Percentiles rank a stretch among this genome's conserved stretches.
phyloP scores from a whole-genome alignment of 2,113 vertebrate species.

The Ascaphus truei region DNA sequence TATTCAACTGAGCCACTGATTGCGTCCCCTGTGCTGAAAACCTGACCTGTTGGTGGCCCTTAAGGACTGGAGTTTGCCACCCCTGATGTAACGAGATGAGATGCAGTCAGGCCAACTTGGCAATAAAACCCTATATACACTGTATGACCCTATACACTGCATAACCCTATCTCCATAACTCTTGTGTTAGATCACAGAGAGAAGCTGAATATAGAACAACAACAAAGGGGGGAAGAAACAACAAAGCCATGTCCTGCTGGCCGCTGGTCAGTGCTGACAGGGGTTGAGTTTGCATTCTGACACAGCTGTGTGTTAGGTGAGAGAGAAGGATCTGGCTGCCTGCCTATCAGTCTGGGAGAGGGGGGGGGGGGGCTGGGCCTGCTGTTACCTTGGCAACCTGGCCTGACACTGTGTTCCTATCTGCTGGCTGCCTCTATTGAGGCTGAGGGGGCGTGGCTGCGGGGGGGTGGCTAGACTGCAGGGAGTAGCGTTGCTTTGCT shows the following conservation, averaged over 20 bases:
- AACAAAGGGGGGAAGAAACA: too few relatives aligned
- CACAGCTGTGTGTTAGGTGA: constrained; percentile 12
- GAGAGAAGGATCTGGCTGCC: constrained; percentile 1
- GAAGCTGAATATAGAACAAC: too few relatives aligned
- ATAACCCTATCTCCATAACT: too few relatives aligned
- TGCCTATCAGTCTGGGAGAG: constrained; percentile 18
- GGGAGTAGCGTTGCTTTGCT: neutral
- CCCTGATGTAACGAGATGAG: too few relatives aligned
- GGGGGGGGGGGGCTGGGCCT: neutral
- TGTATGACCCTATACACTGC: too few relatives aligned
- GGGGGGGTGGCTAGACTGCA: neutral
- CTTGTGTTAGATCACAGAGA: too few relatives aligned
- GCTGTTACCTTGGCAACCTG: constrained; percentile 10
- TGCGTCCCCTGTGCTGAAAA: too few relatives aligned
- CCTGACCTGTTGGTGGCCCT: too few relatives aligned
- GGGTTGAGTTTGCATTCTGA: neutral
- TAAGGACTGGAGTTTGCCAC: too few relatives aligned
- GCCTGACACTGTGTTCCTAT: constrained; percentile 9
- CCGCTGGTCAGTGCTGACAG: neutral
- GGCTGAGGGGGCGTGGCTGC: neutral
- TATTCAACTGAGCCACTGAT: too few relatives aligned
- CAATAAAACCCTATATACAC: too few relatives aligned
- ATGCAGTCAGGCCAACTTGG: too few relatives aligned
- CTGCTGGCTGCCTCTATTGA: neutral
- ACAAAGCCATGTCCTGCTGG: neutral